A percentile compares a stretch with the other conserved stretches of the same genome.
Evolutionary conservation across 1,140 invertebrate species (phyloP).

Genomic region (Drosophila arawakana): DNA sequence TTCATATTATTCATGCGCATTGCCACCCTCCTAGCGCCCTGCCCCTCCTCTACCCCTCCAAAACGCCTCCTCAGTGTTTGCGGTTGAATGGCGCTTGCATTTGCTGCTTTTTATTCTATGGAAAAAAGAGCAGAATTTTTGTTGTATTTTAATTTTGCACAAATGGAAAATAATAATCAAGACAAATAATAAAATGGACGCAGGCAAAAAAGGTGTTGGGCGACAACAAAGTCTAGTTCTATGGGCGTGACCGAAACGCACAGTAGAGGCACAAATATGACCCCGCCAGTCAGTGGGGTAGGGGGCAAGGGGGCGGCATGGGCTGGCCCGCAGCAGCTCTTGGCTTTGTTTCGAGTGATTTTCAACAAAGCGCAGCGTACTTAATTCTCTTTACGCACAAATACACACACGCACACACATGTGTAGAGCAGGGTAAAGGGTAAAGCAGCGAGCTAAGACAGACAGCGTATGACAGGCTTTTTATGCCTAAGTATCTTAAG

Average conservation of each 20-base stretch:
- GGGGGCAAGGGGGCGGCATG: constrained; percentile 4
- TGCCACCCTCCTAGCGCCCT: constrained; percentile 5
- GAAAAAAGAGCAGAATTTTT: constrained; percentile 53
- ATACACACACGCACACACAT: neutral
- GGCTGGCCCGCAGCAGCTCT: constrained; percentile 65
- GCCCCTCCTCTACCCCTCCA: neutral
- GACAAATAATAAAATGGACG: constrained; percentile 83
- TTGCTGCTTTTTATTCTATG: constrained; percentile 41
- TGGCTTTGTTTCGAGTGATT: constrained; percentile 80
- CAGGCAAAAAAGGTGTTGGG: constrained; percentile 81
- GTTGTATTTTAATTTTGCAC: constrained; percentile 81
- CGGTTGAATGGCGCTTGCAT: constrained; percentile 76
- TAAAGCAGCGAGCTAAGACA: constrained; percentile 9
- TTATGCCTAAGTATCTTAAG: constrained; percentile 83
- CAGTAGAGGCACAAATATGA: constrained; percentile 27
- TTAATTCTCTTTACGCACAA: constrained; percentile 80
- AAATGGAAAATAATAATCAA: constrained; percentile 84
- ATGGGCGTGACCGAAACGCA: constrained; percentile 45
- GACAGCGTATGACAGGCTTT: constrained; percentile 80
- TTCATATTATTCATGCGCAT: constrained; percentile 75
- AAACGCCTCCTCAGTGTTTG: constrained; percentile 19
- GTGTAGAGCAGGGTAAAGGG: neutral
- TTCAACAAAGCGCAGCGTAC: constrained; percentile 78
- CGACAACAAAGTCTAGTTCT: constrained; percentile 12
- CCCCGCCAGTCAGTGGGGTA: constrained; percentile 42